Percentiles rank a stretch among this genome's conserved stretches.
These are phyloP conservation scores for Chionoecetes opilio DNA, from an alignment of 1,140 invertebrate genomes.

Conservation along the genomic window DNA sequence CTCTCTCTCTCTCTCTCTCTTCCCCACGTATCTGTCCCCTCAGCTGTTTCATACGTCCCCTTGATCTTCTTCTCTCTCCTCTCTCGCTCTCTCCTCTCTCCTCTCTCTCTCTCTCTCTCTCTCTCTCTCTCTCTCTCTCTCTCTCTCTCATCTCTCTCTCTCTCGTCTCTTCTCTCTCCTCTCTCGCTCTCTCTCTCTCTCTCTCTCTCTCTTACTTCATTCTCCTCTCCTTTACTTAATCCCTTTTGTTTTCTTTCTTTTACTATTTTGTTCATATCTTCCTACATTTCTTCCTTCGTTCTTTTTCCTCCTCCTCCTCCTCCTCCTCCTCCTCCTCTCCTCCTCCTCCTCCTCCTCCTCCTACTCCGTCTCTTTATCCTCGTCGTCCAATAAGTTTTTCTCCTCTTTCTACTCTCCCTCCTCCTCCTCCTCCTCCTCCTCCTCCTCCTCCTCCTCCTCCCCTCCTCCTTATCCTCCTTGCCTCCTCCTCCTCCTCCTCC, in stretches of 20 bases:
- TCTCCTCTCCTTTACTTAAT: background rate
- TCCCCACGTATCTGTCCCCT: background rate
- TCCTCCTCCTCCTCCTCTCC: background rate
- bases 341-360: background rate
- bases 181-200: background rate
- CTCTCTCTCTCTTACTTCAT: background rate
- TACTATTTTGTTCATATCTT: too few relatives aligned
- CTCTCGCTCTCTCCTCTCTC: background rate
- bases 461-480: too few relatives aligned
- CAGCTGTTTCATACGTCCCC: background rate
- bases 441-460: too few relatives aligned
- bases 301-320: too few relatives aligned
- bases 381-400: background rate
- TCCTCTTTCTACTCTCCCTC: background rate
- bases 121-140: background rate
- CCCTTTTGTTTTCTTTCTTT: background rate
- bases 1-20: slow-evolving; percentile 57
- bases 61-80: background rate
- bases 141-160: background rate
- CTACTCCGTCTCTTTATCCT: background rate
- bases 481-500: background rate
- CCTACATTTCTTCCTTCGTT: too few relatives aligned
- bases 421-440: too few relatives aligned
- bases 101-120: background rate
- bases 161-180: slow-evolving; percentile 21